Conservation (phyloP, 2,888 invertebrate species). For the Cataglyphis livida region DNA sequence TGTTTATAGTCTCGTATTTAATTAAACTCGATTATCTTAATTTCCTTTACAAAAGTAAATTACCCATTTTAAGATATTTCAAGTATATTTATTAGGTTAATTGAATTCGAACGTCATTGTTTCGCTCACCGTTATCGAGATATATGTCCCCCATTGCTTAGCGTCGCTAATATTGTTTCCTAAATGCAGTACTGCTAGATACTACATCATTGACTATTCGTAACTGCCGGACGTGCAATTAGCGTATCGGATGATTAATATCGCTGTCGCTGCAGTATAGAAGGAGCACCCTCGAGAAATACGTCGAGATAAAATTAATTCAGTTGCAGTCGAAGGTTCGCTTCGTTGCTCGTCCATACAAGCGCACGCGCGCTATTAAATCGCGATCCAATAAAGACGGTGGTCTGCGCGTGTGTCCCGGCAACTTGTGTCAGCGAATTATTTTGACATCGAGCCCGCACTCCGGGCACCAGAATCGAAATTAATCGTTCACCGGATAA, state of each 20-base stretch:
- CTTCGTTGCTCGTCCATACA: background rate
- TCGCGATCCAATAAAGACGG: slow-evolving; percentile 16
- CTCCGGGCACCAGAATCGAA: slow-evolving; percentile 18
- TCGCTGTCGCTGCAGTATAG: slow-evolving; percentile 12
- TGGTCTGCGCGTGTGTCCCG: background rate
- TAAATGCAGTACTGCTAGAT: background rate
- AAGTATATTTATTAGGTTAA: background rate
- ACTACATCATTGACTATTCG: slow-evolving; percentile 14
- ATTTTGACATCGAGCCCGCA: slow-evolving; percentile 59
- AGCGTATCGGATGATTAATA: slow-evolving; percentile 31
- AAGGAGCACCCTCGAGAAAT: slow-evolving; percentile 32
- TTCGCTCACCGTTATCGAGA: background rate
- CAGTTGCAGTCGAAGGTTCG: slow-evolving; percentile 16
- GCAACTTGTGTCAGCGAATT: slow-evolving; percentile 61
- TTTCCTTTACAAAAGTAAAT: background rate
- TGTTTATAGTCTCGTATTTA: background rate
- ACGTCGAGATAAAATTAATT: slow-evolving; percentile 26
- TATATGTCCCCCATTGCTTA: background rate
- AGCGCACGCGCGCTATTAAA: slow-evolving; percentile 49
- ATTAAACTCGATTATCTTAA: background rate
- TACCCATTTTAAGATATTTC: background rate
- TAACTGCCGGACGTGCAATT: slow-evolving; percentile 21
- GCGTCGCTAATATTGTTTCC: background rate
- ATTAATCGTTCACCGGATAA: slow-evolving; percentile 49
- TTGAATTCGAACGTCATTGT: background rate